Conservation (phyloP, 2,113 vertebrate species). For the Apodemus sylvaticus region DNA sequence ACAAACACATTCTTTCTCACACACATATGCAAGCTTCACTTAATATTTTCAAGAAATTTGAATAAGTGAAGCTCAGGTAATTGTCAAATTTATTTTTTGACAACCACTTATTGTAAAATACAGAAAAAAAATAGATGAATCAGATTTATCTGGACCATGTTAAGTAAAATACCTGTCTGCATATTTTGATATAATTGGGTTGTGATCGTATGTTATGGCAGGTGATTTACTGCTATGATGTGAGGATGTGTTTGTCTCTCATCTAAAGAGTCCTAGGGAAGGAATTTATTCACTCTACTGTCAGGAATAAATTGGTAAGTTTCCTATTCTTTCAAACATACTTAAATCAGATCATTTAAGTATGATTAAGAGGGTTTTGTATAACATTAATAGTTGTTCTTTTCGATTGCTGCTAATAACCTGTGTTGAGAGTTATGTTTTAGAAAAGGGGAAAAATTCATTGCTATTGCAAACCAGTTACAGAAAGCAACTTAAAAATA, state of each 20-base stretch:
- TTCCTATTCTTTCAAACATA: slow-evolving; percentile 70
- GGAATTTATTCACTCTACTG: slow-evolving; percentile 71
- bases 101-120: neutral
- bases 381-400: neutral
- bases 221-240: slow-evolving; percentile 8
- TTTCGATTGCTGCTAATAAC: slow-evolving; percentile 67
- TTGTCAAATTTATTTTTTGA: slow-evolving; percentile 27
- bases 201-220: neutral
- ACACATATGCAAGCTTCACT: neutral
- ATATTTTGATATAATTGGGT: neutral
- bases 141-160: neutral
- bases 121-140: neutral
- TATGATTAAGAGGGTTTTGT: slow-evolving; percentile 71
- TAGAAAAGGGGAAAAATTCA: slow-evolving; percentile 75
- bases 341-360: slow-evolving; percentile 73
- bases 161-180: neutral
- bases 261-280: slow-evolving; percentile 71
- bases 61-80: slow-evolving; percentile 29
- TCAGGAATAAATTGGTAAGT: slow-evolving; percentile 70
- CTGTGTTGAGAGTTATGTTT: slow-evolving; percentile 68
- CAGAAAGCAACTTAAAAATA: slow-evolving; percentile 73
- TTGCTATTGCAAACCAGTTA: slow-evolving; percentile 79
- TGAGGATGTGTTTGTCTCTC: neutral
- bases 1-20: neutral
- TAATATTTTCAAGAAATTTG: slow-evolving; percentile 42